Base-by-base conservation (phyloP, 2,888 invertebrate species). In the Apotomis turbidana region DNA sequence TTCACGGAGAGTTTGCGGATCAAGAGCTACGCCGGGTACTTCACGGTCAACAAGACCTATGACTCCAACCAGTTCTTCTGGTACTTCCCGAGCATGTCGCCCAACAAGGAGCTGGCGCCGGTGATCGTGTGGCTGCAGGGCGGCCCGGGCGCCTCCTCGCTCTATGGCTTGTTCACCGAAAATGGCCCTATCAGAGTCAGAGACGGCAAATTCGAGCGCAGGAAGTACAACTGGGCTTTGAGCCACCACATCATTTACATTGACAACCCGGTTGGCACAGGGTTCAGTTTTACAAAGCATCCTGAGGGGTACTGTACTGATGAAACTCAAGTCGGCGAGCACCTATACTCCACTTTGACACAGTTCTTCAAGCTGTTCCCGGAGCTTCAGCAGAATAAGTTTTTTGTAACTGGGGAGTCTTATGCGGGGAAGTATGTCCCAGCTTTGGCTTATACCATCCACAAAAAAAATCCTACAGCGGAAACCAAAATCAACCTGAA, bases 211-310 rank as follows among this genome's bases (percentile, higher is more conserved):
- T 86, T 96, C 66, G 90, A 93, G 76, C 90, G 95, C 75, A 94
- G 97, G 55, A 95, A 96, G 78, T 96, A 96, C 79, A 95, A 96
- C 8, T 99, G 98, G 98, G 96, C 95, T 70, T 89, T 94, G 55
- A 95, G 95, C 9, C 97, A 97, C 85, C 96, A 96, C 78, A 88
- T 98, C 57, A 94, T 99, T 69, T 99, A 97, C 85, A 96, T 99
- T 70, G 98, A 99, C 86, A 98, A 98, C 87, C 98, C 98, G 0
- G 98, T 97, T 0, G 98, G 98, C 2, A 97, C 98, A 3, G 98
- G 98, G 0, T 99, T 96, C 84, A 98, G 98, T 88, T 98, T 98
- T 81, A 98, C 98, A 0, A 94, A 95, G 4, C 88, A 95, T 70
- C 95, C 96, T 27, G 94, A 88, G 70, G 98, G 98, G 0, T 98